Percentiles rank a stretch among this genome's conserved stretches.
phyloP scores from a whole-genome alignment of 1,140 invertebrate species.

The Fopius arisanus region DNA sequence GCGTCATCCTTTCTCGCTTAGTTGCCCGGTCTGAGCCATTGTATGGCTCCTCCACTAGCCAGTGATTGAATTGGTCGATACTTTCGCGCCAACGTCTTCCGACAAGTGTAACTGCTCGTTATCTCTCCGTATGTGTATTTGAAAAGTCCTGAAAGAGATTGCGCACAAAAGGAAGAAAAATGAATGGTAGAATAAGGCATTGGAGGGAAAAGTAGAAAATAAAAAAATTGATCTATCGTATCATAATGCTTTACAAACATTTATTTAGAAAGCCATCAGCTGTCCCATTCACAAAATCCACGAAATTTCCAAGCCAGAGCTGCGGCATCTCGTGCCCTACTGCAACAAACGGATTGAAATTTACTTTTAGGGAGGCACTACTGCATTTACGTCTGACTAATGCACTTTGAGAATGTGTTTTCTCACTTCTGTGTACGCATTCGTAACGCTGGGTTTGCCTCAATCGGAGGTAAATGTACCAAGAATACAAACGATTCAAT shows the following conservation, averaged over 20 bases:
- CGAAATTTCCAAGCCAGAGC: background rate
- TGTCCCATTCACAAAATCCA: background rate
- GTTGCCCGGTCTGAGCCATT: background rate
- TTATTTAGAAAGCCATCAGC: no score
- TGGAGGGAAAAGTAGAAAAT: no score
- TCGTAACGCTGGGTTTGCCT: background rate
- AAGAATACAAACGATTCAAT: background rate
- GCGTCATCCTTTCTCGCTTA: background rate
- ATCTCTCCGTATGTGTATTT: background rate
- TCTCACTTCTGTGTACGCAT: background rate
- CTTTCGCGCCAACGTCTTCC: background rate
- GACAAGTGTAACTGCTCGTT: background rate
- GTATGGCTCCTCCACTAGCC: background rate
- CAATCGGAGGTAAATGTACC: background rate
- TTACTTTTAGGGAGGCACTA: background rate
- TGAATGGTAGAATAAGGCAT: background rate
- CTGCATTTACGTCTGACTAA: background rate
- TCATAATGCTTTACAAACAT: no score
- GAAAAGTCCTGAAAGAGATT: background rate
- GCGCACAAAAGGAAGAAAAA: background rate
- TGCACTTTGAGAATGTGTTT: background rate
- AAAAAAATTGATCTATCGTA: no score
- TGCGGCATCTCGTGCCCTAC: background rate
- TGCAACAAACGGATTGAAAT: background rate
- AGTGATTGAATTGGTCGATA: conserved; percentile 3